Conservation (phyloP, 37 sponge, comb jelly and placozoan genomes). For the Agelas oroides region DNA sequence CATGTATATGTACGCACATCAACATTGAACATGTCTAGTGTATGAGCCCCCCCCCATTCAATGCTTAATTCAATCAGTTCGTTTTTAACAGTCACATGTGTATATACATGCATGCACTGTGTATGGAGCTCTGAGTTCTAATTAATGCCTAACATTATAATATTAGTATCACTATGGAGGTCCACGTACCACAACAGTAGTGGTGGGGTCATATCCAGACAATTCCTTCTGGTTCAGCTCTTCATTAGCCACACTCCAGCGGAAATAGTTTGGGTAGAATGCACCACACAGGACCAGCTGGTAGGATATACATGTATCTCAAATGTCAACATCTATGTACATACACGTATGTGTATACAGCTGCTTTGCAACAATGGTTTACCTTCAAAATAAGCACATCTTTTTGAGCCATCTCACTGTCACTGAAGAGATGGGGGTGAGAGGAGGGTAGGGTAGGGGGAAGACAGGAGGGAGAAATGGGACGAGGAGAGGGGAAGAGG, state of each 20-base stretch:
- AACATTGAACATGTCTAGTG: no score
- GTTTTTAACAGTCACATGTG: no score
- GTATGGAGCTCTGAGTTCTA: no score
- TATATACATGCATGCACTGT: no score
- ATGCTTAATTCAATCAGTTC: no score
- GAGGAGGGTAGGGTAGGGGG: no score
- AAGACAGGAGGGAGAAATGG: no score
- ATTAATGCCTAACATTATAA: no score
- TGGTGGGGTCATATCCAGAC: slow-evolving; percentile 75
- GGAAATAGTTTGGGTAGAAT: slow-evolving; percentile 92
- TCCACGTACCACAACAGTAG: slow-evolving; percentile 82
- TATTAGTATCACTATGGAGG: neutral
- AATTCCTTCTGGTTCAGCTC: slow-evolving; percentile 54
- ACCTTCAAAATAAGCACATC: slow-evolving; percentile 47
- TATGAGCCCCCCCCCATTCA: no score
- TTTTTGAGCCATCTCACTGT: neutral
- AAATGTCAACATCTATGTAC: no score
- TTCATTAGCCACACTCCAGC: slow-evolving; percentile 59
- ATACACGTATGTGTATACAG: neutral
- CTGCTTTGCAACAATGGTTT: neutral
- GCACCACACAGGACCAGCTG: slow-evolving; percentile 88
- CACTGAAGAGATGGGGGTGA: neutral
- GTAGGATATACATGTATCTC: neutral
- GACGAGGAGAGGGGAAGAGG: no score
- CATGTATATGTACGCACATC: no score